Base-by-base conservation (phyloP, 2,113 vertebrate genomes). In the Vireo altiloquus region DNA sequence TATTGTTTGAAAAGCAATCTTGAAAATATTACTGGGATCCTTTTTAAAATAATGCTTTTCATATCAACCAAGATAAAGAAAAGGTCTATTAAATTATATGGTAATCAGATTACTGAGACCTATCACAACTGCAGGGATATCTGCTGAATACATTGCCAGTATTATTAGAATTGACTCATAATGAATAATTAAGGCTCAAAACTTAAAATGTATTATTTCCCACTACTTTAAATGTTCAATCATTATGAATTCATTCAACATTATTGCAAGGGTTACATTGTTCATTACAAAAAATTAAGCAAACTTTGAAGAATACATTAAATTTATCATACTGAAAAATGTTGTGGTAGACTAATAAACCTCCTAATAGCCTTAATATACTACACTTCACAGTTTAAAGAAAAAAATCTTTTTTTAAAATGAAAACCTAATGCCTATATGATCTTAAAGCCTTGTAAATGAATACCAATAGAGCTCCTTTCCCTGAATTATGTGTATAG, bases 261-360 rank as follows among this genome's bases (percentile, higher is more conserved):
- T 82, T 92, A 82, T 40, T 85, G 30, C 37, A 63, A 88, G 59
- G 72, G 13, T 88, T 91, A 60, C 21, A 37, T 30, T 30, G 53
- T 56, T 90, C 81, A 40, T 78, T 22, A 77, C 21, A 89, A 71
- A 92, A 96, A 93, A 54, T 12, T 82, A 87, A 89, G 23, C 4
- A 87, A 93, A 82, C 19, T 89, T 94, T 91, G 63, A 96, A 74
- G 31, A 93, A 93, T 89, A 14, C 9, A 81, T 87, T 89, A 77
- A 37, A 93, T 80, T 95, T 92, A 28, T 81, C 96, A 46, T 28
- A n/a, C 6, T 72, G 39, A 52, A 57, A 95, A 91, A 80, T 46
- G 11, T 83, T 87, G 61, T 5, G 11, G 30, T 91, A 52, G 54
- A 61, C 78, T 78, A 89, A 94, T 83, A 94, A 87, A 16, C 3